These are phyloP conservation scores for Corynorhinus townsendii DNA, from an alignment of 2,113 vertebrate species.

Conservation along the genomic window DNA sequence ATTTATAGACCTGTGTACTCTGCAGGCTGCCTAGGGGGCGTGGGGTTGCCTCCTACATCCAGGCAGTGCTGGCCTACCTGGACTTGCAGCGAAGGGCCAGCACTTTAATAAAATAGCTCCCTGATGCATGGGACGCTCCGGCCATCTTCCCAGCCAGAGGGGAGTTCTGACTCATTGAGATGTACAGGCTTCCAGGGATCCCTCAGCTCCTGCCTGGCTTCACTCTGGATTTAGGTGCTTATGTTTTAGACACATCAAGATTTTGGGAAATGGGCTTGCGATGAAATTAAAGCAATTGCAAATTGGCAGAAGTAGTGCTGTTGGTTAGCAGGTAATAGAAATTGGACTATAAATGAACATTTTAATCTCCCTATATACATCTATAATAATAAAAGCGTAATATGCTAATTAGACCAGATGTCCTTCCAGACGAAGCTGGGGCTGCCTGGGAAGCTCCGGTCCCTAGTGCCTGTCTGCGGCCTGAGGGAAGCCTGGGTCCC, in stretches of 20 bases:
- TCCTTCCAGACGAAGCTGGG: too few species aligned
- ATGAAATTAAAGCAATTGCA: neutral
- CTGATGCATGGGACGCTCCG: fast-evolving
- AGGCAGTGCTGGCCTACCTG: too few species aligned
- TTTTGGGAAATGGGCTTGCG: neutral
- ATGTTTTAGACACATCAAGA: neutral
- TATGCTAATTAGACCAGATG: too few species aligned
- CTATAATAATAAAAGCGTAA: too few species aligned
- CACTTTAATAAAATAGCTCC: neutral
- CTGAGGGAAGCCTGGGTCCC: too few species aligned
- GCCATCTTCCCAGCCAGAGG: neutral
- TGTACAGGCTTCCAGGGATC: neutral
- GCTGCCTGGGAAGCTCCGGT: too few species aligned
- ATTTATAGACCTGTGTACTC: neutral
- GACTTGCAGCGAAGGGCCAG: neutral
- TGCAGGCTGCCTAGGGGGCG: neutral
- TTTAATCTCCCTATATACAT: neutral
- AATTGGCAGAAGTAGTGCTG: neutral
- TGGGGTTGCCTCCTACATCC: neutral
- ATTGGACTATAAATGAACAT: neutral
- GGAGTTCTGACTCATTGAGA: neutral
- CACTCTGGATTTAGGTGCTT: neutral
- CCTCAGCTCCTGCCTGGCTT: neutral
- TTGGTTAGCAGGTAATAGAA: neutral
- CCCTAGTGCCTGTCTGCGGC: too few species aligned